Evolutionary conservation across 2,113 vertebrate genomes (phyloP), one percentile per base, ranked within the genome.

Genomic region (Alosa alosa): DNA sequence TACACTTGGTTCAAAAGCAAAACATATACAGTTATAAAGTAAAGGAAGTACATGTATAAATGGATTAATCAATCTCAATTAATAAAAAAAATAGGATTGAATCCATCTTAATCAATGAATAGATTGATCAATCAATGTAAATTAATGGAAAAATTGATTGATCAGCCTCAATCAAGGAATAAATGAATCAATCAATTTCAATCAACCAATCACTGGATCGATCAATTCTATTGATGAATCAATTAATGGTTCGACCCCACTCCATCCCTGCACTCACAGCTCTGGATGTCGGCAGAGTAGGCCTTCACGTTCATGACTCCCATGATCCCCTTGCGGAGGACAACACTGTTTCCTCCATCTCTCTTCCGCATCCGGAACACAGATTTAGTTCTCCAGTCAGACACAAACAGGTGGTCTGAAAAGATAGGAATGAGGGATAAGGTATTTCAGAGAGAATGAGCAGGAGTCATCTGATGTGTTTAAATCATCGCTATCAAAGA

Each of bases 341-440:
- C 90, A 2, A 86, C 50, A 83, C 84, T 94, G 82, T 90, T 89
- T 49, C 94, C 93, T 52, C 91, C 94, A 15, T 94, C 93, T 68
- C 92, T 85, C 86, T 95, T 95, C 68, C 94, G 90, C 91, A 95
- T 90, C 84, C 92, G 84, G 18, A 84, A 94, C 60, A 95, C 83
- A 3, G 75, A 89, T 11, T 83, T 91, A 10, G 91, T 93, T 84
- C 93, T 91, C 83, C 91, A 91, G 78, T 95, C 94, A 20, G 93
- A 83, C 81, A 95, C 92, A 83, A 91, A 94, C n/a, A 95, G 85
- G 86, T 89, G 90, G 64, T 94, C 94, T 95, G 31, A 36, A 85
- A 39, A 39, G 72, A 78, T 2, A 36, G 25, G 49, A 49, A 25
- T 17, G 41, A 25, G 7, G 20, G 36, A 13, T 22, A 18, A 57